phyloP scores from a whole-genome alignment of 2,113 vertebrate genomes.

The Tragelaphus buxtoni region DNA sequence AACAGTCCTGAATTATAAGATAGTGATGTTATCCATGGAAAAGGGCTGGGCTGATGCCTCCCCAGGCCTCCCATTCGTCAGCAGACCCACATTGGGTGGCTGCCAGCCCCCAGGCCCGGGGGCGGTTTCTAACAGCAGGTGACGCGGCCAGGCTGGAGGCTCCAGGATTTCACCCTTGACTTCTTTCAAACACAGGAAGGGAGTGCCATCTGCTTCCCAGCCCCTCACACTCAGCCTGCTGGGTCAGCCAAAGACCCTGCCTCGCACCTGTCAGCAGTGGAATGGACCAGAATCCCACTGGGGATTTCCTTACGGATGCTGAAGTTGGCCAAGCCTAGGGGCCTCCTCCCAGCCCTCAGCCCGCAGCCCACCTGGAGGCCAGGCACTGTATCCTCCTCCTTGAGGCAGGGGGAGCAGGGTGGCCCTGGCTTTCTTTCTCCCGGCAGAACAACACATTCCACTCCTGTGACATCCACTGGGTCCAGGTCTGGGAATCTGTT shows the following conservation, averaged over 20 bases:
- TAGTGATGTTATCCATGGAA: not conserved
- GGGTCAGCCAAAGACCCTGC: not conserved
- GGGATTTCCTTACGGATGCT: not conserved
- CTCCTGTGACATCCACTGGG: not conserved
- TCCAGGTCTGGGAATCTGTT: not conserved
- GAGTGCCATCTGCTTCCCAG: slow-evolving; percentile 52
- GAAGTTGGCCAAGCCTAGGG: not conserved
- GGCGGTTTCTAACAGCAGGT: slow-evolving; percentile 38
- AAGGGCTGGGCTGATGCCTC: not conserved
- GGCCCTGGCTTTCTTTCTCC: not conserved
- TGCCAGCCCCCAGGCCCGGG: not conserved
- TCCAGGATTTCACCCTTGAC: slow-evolving; percentile 35
- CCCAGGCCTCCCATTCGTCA: not conserved
- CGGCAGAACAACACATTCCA: not conserved
- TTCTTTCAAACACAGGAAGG: slow-evolving; percentile 40
- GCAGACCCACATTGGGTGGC: not conserved
- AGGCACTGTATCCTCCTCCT: not conserved
- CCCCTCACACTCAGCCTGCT: not conserved
- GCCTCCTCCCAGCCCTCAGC: not conserved
- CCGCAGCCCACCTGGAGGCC: not conserved
- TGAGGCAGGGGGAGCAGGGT: fast-evolving
- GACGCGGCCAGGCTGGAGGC: not conserved
- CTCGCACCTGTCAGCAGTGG: not conserved
- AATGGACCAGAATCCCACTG: not conserved
- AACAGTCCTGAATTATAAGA: not conserved